Evolutionary conservation across 2,888 invertebrate species (phyloP), one percentile per base, ranked within the genome.

Genomic region (Oligia strigilis): DNA sequence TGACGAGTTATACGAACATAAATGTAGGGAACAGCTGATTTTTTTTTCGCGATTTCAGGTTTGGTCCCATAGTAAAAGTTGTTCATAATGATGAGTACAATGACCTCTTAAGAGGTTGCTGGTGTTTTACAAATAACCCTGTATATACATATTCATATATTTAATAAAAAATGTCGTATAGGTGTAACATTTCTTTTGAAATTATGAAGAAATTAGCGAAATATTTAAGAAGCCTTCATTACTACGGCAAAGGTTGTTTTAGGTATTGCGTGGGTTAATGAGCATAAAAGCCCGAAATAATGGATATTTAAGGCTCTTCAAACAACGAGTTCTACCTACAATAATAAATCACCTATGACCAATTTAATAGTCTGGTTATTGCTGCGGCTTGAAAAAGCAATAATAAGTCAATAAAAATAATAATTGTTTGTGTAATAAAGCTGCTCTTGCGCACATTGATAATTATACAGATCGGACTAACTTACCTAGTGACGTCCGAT

Each of bases 371-470:
- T 72, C 19, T 36, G 40, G 49, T 40, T 69, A 19, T 60, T 13
- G 2, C 23, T 83, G 84, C 55, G 87, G 87, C 87, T 65, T 13
- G 6, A 58, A 66, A 78, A 60, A 73, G 73, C 36, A 40, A 84
- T 60, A 69, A 49, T 29, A 73, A 55, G 4, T 36, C 17, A 81
- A n/a, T 64, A 67, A 69, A 52, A 80, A 83, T 66, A 72, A 77
- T 69, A 72, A 76, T 76, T 83, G 40, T 65, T 40, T 4, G 40
- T 29, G 1, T 43, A 60, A 69, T 46, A 49, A 65, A 62, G 40
- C 43, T 72, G 62, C 23, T 46, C 46, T 70, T 74, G 52, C 67
- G 58, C 65, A 70, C 13, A 65, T 75, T 73, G 84, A 87, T 85
- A 84, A n/a, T n/a, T n/a, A n/a, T n/a, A n/a, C n/a, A n/a, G n/a